Base-by-base conservation (phyloP, 2,797 vertebrate species). In the Antennarius maculatus region DNA sequence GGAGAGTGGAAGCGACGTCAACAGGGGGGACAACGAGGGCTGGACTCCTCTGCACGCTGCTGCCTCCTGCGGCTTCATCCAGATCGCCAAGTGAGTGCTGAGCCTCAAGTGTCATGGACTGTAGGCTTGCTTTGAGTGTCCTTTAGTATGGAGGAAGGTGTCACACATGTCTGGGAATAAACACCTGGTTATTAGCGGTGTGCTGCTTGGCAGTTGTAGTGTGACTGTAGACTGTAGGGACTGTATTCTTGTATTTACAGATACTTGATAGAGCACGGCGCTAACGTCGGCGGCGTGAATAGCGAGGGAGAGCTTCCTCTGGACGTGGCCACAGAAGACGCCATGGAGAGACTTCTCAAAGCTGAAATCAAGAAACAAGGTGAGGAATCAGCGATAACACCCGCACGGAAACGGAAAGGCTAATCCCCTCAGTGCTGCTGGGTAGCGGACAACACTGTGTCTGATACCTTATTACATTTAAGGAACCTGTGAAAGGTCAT, bases 291-390 rank as follows among this genome's bases (percentile, higher is more conserved):
- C 1, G 92, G 91, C 0, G 92, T 95, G 28, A 95, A 95, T 90
- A 95, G 94, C n/a, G 95, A 95, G 81, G 94, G 94, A 16, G 94
- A 95, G 58, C 92, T 95, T 50, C 94, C 95, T 60, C 86, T 95
- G 75, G 95, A 95, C 23, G 94, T 95, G 64, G 92, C 94, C 63
- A 94, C 93, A 0, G 95, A 95, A 43, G 94, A 95, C 3, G 93
- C 79, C 39, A 95, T 95, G 94, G 90, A 89, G 73, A 91, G 93
- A 69, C 86, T 95, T 29, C 90, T 95, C 55, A 95, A 94, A 76
- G 92, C 70, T 0, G 94, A 95, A 87, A 92, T 95, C 59, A 95
- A 95, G 64, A 95, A 95, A 68, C 94, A 95, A 90, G 94, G 95
- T 95, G 60, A 83, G 74, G 16, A 74, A 28, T 23, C 0, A 0